Evolutionary conservation across 2,797 vertebrate genomes (phyloP).

Genomic region (Cuculus canorus): DNA sequence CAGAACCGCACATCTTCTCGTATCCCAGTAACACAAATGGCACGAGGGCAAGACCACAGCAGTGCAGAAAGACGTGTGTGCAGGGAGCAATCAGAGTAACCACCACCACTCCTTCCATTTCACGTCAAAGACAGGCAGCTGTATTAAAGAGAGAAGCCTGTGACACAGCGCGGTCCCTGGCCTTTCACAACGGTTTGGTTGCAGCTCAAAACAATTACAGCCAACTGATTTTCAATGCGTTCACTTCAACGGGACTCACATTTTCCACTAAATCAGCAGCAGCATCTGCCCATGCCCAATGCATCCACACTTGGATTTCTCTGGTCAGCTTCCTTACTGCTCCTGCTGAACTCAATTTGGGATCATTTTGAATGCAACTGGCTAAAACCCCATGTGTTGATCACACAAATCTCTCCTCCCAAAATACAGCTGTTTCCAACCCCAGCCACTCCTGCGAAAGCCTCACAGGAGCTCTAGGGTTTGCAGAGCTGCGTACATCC

Average conservation of each 20-base stretch:
- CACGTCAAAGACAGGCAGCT: neutral
- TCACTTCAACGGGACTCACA: rapidly evolving
- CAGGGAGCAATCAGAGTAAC: neutral
- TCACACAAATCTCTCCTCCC: neutral
- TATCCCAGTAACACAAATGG: neutral
- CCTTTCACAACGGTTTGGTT: neutral
- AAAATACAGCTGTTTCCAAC: neutral
- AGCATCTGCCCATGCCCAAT: neutral
- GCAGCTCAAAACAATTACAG: neutral
- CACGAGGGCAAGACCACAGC: neutral
- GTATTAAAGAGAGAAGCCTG: neutral
- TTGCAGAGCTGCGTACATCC: neutral
- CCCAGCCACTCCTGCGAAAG: neutral
- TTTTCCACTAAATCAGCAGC: neutral
- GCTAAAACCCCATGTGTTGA: rapidly evolving
- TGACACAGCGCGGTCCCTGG: neutral
- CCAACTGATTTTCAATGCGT: neutral
- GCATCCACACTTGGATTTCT: neutral
- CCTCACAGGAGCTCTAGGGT: neutral
- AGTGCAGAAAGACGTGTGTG: rapidly evolving
- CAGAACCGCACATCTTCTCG: neutral
- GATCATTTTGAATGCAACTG: neutral
- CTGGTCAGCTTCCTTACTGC: neutral
- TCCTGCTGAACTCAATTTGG: rapidly evolving
- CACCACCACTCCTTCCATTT: neutral